Evolutionary conservation across 2,888 invertebrate species (phyloP).

Genomic region (Xanthia icteritia): DNA sequence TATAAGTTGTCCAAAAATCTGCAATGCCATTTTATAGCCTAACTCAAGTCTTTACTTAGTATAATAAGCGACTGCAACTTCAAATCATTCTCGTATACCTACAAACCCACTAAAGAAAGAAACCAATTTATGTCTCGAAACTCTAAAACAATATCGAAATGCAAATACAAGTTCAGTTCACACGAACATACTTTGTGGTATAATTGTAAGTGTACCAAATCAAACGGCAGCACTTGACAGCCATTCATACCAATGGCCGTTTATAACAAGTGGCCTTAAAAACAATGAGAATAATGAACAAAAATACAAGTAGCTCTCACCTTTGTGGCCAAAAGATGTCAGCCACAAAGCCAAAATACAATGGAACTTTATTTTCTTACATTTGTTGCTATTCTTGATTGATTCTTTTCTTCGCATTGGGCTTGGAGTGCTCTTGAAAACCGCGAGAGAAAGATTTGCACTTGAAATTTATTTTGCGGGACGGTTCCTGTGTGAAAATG

Average conservation of each 20-base stretch:
- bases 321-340: constrained; percentile 87
- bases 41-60: background rate
- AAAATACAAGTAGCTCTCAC: constrained; percentile 79
- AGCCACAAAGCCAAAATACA: constrained; percentile 75
- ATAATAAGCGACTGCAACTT: constrained; percentile 3
- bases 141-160: constrained; percentile 24
- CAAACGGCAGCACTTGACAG: constrained; percentile 76
- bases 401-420: constrained; percentile 78
- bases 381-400: constrained; percentile 85
- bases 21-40: background rate
- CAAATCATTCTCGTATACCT: background rate
- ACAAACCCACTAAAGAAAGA: background rate
- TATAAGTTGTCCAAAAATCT: background rate
- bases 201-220: constrained; percentile 69
- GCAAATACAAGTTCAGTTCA: constrained; percentile 61
- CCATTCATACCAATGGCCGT: constrained; percentile 75
- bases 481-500: constrained; percentile 70
- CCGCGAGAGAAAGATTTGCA: constrained; percentile 69
- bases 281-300: constrained; percentile 86
- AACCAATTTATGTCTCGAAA: constrained; percentile 3
- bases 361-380: constrained; percentile 85
- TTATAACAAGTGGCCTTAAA: constrained; percentile 77
- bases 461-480: constrained; percentile 74
- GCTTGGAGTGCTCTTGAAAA: constrained; percentile 76
- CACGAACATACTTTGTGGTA: constrained; percentile 61